Evolutionary conservation across 1,140 invertebrate genomes (phyloP), one percentile per base, ranked within the genome.

Genomic region (Hypsibius dujardini): DNA sequence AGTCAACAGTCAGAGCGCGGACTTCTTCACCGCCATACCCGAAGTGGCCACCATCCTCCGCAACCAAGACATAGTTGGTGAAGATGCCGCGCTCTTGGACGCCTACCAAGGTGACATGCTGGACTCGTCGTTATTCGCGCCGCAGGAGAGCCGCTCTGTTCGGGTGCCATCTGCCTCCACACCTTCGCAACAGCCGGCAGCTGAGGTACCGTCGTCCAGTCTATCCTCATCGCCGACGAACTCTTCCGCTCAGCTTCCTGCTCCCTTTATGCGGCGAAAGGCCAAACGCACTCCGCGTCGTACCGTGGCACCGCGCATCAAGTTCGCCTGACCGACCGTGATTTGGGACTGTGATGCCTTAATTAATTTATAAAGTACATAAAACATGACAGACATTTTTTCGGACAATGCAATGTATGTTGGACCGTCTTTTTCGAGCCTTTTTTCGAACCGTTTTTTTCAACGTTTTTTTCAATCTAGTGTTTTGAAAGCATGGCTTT

Each of bases 291-390:
- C 7, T 12, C 50, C 50, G n/a, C 50, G 50, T 56, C 50, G 50
- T n/a, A 56, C 50, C 7, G 50, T 56, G 50, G 50, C 50, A 56
- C 50, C 50, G 50, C 50, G 50, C 50, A 56, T 56, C n/a, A 56
- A 56, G n/a, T n/a, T 56, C 28, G 28, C 28, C 28, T 28, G 28
- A 28, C 28, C 28, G 28, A 28, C 28, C 28, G 28, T 28, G 28
- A 28, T 28, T 28, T 28, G 28, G 28, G 28, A 28, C 28, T 28
- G 28, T 28, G 28, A 28, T 28, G 28, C 28, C 28, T 28, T 28
- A 28, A 28, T 28, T 28, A 28, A 28, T 28, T 28, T 28, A 28
- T 28, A 28, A 28, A 28, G 28, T 28, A 28, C 28, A 28, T 28
- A 28, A 28, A 28, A 28, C 28, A 28, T 28, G 28, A 28, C 28